Percentiles rank a stretch among this genome's conserved stretches.
phyloP scores from a whole-genome alignment of 2,888 invertebrate genomes.

The Osedax frankpressi region DNA sequence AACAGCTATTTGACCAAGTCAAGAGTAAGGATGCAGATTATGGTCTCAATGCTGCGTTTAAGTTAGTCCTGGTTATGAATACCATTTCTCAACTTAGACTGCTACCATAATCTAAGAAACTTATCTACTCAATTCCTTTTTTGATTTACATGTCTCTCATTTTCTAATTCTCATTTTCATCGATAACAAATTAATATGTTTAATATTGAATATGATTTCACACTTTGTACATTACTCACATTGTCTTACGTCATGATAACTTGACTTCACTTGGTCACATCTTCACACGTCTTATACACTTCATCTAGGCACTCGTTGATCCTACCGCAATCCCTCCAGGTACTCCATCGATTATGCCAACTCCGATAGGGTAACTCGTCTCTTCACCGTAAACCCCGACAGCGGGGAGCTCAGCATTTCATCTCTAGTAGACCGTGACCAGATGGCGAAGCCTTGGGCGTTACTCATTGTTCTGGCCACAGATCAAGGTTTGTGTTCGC shows the following conservation, averaged over 20 bases:
- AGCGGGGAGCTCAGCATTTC: background rate
- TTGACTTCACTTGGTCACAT: too few relatives aligned
- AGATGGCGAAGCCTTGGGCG: background rate
- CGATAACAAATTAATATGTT: too few relatives aligned
- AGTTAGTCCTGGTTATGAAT: background rate
- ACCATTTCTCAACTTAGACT: too few relatives aligned
- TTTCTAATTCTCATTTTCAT: too few relatives aligned
- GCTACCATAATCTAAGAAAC: too few relatives aligned
- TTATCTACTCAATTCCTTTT: too few relatives aligned
- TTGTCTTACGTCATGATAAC: too few relatives aligned
- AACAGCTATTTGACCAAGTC: background rate
- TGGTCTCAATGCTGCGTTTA: background rate
- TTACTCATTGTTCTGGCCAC: background rate
- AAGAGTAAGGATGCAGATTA: background rate
- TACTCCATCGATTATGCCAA: background rate
- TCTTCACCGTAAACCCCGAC: background rate
- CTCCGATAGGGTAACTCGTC: background rate
- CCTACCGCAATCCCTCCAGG: background rate
- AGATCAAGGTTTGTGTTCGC: background rate
- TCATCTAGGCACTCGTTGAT: too few relatives aligned
- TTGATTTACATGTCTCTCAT: too few relatives aligned
- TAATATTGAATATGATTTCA: too few relatives aligned
- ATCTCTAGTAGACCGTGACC: background rate
- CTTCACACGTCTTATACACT: too few relatives aligned
- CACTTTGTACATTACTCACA: too few relatives aligned